phyloP scores from a whole-genome alignment of 2,113 vertebrate species.

The Oceanites oceanicus region DNA sequence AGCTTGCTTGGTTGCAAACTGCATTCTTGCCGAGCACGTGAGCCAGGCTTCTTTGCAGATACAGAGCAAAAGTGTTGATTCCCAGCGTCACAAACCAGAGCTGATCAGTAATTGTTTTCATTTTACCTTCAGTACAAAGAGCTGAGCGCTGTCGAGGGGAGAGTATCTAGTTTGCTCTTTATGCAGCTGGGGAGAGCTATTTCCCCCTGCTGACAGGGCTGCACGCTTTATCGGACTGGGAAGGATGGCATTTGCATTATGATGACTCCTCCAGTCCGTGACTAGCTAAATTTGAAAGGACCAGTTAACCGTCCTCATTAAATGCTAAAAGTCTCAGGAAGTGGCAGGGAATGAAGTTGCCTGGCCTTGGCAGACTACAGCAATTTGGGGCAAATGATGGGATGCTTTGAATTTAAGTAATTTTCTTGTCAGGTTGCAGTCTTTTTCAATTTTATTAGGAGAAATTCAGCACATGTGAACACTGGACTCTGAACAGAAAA shows the following conservation, averaged over 20 bases:
- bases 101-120: background rate
- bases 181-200: too few relatives aligned
- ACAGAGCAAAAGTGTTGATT: too few relatives aligned
- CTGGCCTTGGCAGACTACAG: too few relatives aligned
- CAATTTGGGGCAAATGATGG: background rate
- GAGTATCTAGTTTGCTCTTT: background rate
- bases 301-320: background rate
- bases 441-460: background rate
- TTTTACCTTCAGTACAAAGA: background rate
- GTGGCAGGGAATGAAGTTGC: background rate
- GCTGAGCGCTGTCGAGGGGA: background rate
- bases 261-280: background rate
- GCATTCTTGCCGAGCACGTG: fast-evolving
- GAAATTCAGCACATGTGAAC: background rate
- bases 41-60: background rate
- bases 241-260: background rate
- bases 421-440: background rate
- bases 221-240: background rate
- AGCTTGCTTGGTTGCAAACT: background rate
- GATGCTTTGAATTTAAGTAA: background rate
- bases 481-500: background rate
- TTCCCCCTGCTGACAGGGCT: background rate
- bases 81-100: too few relatives aligned
- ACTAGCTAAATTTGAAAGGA: background rate
- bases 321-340: background rate